phyloP scores from a whole-genome alignment of 2,888 invertebrate genomes.

The Watsonalla cultraria region DNA sequence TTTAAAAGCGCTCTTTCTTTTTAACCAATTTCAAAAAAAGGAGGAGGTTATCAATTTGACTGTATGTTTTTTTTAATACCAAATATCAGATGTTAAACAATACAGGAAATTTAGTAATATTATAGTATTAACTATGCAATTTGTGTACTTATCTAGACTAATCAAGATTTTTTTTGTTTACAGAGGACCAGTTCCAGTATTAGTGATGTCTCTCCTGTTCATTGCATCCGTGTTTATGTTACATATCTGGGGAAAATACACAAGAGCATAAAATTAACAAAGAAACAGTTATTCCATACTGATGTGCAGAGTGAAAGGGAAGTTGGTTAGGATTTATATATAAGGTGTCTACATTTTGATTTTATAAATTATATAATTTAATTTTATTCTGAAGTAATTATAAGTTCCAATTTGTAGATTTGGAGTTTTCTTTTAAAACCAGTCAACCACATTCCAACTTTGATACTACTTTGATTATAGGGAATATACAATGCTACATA shows the following conservation, averaged over 20 bases:
- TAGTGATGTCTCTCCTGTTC: slow-evolving; percentile 99
- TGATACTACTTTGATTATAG: too few relatives aligned
- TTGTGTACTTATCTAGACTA: background rate
- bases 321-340: slow-evolving; percentile 25
- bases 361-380: slow-evolving; percentile 46
- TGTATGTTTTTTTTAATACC: too few relatives aligned
- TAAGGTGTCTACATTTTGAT: slow-evolving; percentile 30
- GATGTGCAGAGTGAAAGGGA: slow-evolving; percentile 29
- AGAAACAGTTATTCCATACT: slow-evolving; percentile 11
- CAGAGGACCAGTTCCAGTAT: slow-evolving; percentile 99
- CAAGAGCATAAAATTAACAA: slow-evolving; percentile 79
- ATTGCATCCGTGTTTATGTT: slow-evolving; percentile 99
- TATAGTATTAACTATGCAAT: too few relatives aligned
- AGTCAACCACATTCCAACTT: too few relatives aligned
- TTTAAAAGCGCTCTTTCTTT: too few relatives aligned
- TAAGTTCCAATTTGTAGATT: slow-evolving; percentile 25
- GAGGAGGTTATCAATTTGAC: too few relatives aligned
- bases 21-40: too few relatives aligned
- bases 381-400: slow-evolving; percentile 50
- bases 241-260: slow-evolving; percentile 99
- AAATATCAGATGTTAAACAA: too few relatives aligned
- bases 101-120: too few relatives aligned
- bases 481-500: too few relatives aligned
- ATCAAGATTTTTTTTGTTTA: slow-evolving; percentile 52
- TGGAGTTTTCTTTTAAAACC: slow-evolving; percentile 14